Percentiles rank a stretch among this genome's conserved stretches.
Evolutionary conservation across 30 jellyfish, hydroid and myxozoan species (phyloP).

Genomic region (Cassiopea xamachana): DNA sequence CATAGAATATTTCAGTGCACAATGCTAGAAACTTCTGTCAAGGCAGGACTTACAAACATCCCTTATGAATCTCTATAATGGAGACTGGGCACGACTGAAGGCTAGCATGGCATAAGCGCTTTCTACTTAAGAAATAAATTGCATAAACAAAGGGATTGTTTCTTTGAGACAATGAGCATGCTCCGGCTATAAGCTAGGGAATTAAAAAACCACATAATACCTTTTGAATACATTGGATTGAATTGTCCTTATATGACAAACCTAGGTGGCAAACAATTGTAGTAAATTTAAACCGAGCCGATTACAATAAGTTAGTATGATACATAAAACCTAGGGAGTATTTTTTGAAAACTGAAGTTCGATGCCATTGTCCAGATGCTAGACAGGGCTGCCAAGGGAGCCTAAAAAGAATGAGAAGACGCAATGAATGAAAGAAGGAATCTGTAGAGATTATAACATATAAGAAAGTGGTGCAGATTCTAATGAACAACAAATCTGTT

Average conservation of each 20-base stretch:
- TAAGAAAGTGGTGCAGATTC: too few relatives aligned
- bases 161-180: not conserved
- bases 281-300: not conserved
- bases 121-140: too few relatives aligned
- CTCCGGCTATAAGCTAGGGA: not conserved
- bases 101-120: not conserved
- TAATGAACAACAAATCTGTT: too few relatives aligned
- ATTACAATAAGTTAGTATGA: slow-evolving; percentile 19
- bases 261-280: not conserved
- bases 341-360: not conserved
- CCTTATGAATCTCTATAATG: too few relatives aligned
- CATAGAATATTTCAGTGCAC: too few relatives aligned
- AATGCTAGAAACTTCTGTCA: too few relatives aligned
- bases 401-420: not conserved
- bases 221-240: not conserved
- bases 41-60: too few relatives aligned
- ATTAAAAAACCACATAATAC: not conserved
- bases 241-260: not conserved
- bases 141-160: not conserved
- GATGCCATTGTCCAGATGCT: slow-evolving; percentile 5
- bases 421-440: not conserved
- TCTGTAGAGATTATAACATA: too few relatives aligned
- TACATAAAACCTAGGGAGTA: not conserved
- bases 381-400: not conserved
- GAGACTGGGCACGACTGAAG: too few relatives aligned